Evolutionary conservation across 1,140 invertebrate species (phyloP).

Genomic region (Neelides sp.): DNA sequence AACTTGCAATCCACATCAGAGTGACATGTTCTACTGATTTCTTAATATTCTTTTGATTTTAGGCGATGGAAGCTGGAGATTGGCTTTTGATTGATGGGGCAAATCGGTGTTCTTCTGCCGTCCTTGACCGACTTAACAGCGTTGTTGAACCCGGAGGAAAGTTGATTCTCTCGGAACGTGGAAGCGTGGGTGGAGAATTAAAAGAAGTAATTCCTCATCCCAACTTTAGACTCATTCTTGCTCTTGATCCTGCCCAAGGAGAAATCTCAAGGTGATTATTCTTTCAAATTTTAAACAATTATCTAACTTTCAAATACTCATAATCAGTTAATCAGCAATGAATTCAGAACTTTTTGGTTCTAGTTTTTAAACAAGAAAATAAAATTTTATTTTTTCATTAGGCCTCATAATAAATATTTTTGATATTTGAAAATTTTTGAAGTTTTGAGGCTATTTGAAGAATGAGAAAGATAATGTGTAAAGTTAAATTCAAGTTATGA

Average conservation of each 20-base stretch:
- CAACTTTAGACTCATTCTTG: conserved; percentile 86
- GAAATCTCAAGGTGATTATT: conserved; percentile 67
- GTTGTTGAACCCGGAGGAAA: conserved; percentile 85
- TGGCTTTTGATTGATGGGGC: conserved; percentile 95
- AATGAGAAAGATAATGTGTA: too few relatives aligned
- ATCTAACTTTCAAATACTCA: neutral
- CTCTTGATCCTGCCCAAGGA: conserved; percentile 86
- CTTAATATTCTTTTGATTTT: neutral
- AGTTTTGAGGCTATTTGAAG: too few relatives aligned
- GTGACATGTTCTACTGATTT: neutral
- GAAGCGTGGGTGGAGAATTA: conserved; percentile 54
- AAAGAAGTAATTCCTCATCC: conserved; percentile 68
- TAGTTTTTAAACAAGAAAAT: too few relatives aligned
- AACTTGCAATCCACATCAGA: neutral
- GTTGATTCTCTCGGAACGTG: conserved; percentile 81
- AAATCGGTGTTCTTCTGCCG: conserved; percentile 90
- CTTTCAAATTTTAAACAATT: neutral
- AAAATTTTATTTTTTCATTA: too few relatives aligned
- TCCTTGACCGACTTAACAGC: conserved; percentile 89
- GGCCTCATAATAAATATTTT: too few relatives aligned
- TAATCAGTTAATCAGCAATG: neutral
- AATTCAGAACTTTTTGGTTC: neutral
- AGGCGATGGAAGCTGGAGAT: conserved; percentile 63
- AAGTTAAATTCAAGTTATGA: too few relatives aligned
- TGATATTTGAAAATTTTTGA: too few relatives aligned